Percentiles rank a stretch among this genome's conserved stretches.
Evolutionary conservation across 2,888 invertebrate genomes (phyloP).

Genomic region (Mimumesa dahlbomi): DNA sequence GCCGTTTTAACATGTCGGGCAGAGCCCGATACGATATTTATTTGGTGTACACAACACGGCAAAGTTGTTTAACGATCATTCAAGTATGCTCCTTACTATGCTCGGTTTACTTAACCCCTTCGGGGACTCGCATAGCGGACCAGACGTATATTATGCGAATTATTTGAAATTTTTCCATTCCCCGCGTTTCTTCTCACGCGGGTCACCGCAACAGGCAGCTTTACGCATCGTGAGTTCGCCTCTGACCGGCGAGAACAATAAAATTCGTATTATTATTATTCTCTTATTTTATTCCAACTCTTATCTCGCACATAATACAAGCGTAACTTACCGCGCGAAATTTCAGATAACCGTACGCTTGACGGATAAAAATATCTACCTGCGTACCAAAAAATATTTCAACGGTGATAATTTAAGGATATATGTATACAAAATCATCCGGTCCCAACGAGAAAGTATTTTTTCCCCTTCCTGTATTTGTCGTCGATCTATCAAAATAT

Average conservation of each 20-base stretch:
- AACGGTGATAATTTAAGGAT: conserved; percentile 21
- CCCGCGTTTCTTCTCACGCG: conserved; percentile 26
- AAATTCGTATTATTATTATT: conserved; percentile 57
- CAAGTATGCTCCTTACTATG: not conserved
- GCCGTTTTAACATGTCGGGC: not conserved
- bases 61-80: conserved; percentile 2
- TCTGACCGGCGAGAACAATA: conserved; percentile 61
- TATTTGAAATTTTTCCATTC: conserved; percentile 22
- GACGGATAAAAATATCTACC: conserved; percentile 37
- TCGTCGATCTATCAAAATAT: conserved; percentile 26
- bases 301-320: conserved; percentile 40
- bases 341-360: conserved; percentile 5
- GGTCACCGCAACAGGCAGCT: conserved; percentile 22
- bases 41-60: conserved; percentile 1
- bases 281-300: conserved; percentile 41
- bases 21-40: conserved; percentile 22
- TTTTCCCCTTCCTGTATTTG: too few species aligned
- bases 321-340: conserved; percentile 52
- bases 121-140: not conserved
- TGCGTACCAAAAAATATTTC: conserved; percentile 20
- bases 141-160: conserved; percentile 4
- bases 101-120: not conserved
- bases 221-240: conserved; percentile 50
- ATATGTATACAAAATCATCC: conserved; percentile 7
- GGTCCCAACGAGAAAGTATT: too few species aligned